Conservation (phyloP, 2,888 invertebrate genomes). For the Corbicula japonica region DNA sequence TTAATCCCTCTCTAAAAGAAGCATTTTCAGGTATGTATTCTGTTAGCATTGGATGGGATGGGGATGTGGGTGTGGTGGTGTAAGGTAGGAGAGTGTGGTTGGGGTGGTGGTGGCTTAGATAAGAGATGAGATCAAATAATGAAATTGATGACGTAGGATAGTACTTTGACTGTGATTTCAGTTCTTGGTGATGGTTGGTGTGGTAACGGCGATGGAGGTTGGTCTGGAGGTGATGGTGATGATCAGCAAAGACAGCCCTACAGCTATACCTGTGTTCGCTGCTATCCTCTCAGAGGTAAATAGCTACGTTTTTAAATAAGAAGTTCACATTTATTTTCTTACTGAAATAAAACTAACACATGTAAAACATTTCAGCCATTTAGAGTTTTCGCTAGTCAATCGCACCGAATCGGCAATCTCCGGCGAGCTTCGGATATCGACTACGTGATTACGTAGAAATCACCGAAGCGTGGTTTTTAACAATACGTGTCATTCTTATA, state of each 20-base stretch:
- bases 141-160: too few species aligned
- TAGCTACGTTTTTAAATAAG: neutral
- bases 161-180: slow-evolving; percentile 26
- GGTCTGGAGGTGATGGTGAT: slow-evolving; percentile 50
- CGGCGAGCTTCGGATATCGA: neutral
- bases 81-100: neutral
- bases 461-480: too few species aligned
- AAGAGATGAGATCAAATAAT: too few species aligned
- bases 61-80: neutral
- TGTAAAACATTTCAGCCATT: neutral
- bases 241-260: slow-evolving; percentile 39
- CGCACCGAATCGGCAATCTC: neutral
- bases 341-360: too few species aligned
- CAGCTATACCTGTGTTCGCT: slow-evolving; percentile 54
- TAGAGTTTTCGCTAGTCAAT: neutral
- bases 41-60: neutral
- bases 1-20: too few species aligned
- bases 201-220: slow-evolving; percentile 32
- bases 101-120: too few species aligned
- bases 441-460: too few species aligned
- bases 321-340: neutral
- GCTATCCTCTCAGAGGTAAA: slow-evolving; percentile 51
- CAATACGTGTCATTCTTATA: too few species aligned
- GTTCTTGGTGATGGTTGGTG: slow-evolving; percentile 46
- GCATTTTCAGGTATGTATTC: too few species aligned